These are phyloP conservation scores for Rhingia rostrata DNA, from an alignment of 2,888 invertebrate genomes.

Conservation along the genomic window DNA sequence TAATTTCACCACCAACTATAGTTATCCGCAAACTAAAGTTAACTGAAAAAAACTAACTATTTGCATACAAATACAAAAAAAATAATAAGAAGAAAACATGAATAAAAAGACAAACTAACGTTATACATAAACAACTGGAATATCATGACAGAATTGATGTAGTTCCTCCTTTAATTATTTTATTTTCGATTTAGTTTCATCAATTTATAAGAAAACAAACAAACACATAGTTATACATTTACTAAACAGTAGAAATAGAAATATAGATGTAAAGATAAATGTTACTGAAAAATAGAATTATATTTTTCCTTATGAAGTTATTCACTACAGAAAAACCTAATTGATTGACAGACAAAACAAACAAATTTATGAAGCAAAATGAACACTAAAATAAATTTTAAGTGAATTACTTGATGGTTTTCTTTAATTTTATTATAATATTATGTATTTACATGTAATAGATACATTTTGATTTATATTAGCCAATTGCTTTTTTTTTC, in stretches of 20 bases:
- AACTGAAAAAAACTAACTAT: slow-evolving; percentile 37
- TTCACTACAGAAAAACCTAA: slow-evolving; percentile 35
- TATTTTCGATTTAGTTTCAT: slow-evolving; percentile 22
- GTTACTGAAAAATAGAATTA: slow-evolving; percentile 65
- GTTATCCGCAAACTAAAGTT: slow-evolving; percentile 17
- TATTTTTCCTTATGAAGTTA: slow-evolving; percentile 65
- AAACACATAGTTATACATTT: slow-evolving; percentile 41
- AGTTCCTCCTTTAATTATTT: slow-evolving; percentile 54
- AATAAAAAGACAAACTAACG: slow-evolving; percentile 50
- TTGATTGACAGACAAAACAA: slow-evolving; percentile 20
- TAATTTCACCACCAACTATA: slow-evolving; percentile 43
- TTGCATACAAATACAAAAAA: slow-evolving; percentile 27
- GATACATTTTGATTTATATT: neutral
- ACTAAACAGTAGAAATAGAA: slow-evolving; percentile 66
- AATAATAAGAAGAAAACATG: neutral
- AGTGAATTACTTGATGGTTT: slow-evolving; percentile 29
- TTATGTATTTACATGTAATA: slow-evolving; percentile 2
- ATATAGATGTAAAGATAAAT: slow-evolving; percentile 52
- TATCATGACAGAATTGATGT: slow-evolving; percentile 56
- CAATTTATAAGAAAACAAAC: slow-evolving; percentile 26
- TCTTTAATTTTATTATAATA: neutral
- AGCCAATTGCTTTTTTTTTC: slow-evolving; percentile 21
- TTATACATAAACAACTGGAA: slow-evolving; percentile 40
- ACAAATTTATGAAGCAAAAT: neutral
- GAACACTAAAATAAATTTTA: slow-evolving; percentile 28